Evolutionary conservation across 2,797 vertebrate species (phyloP).

Genomic region (Perodicticus potto): DNA sequence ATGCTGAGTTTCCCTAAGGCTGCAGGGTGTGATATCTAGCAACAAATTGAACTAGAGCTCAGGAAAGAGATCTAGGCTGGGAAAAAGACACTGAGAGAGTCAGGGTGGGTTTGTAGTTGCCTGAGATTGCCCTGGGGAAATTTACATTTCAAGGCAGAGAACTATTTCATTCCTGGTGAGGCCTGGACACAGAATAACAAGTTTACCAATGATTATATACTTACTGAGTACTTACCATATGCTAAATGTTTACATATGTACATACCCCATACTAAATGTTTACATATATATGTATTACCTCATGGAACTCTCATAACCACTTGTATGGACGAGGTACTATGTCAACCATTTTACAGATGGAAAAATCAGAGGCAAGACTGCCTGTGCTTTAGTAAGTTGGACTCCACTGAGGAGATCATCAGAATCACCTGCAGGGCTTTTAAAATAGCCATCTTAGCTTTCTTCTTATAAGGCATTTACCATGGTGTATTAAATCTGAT

Average conservation of each 20-base stretch:
- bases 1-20: not conserved
- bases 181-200: not conserved
- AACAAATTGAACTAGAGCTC: not conserved
- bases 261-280: not conserved
- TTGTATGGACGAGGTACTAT: not conserved
- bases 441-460: not conserved
- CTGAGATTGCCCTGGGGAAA: not conserved
- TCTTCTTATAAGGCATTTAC: conserved; percentile 31
- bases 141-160: not conserved
- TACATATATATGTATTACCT: not conserved
- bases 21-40: not conserved
- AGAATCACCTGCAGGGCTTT: not conserved
- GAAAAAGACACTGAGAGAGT: not conserved
- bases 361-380: not conserved
- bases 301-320: not conserved
- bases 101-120: not conserved
- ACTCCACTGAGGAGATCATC: not conserved
- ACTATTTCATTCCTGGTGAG: not conserved
- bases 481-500: not conserved
- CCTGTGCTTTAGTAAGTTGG: not conserved
- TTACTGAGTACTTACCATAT: not conserved
- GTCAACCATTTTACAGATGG: not conserved
- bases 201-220: not conserved
- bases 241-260: not conserved
- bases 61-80: not conserved